Evolutionary conservation across 2,797 vertebrate genomes (phyloP).

Genomic region (Astyanax mexicanus): DNA sequence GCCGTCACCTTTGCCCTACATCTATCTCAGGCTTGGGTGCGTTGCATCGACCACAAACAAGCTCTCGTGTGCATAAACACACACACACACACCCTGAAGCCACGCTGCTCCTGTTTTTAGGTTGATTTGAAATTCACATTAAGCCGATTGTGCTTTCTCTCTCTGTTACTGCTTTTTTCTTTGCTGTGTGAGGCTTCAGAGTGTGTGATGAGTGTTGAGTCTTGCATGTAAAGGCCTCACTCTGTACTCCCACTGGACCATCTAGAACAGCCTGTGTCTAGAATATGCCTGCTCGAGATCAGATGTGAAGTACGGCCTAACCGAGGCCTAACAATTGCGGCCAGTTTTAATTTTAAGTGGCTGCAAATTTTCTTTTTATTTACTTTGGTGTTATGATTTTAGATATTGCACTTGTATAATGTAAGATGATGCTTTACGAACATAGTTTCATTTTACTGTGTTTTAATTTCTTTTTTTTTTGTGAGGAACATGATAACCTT

Average conservation of each 20-base stretch:
- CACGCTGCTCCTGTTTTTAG: conserved; percentile 1
- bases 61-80: background rate
- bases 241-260: background rate
- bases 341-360: no score
- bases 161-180: background rate
- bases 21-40: conserved; percentile 18
- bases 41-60: conserved; percentile 3
- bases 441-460: no score
- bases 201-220: background rate
- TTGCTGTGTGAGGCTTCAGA: background rate
- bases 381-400: no score
- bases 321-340: no score
- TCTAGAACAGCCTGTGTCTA: no score
- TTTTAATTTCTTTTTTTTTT: no score
- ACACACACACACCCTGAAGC: conserved; percentile 2
- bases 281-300: no score
- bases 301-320: no score
- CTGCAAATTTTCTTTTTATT: no score
- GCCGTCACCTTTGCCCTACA: conserved; percentile 76
- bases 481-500: no score
- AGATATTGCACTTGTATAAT: no score
- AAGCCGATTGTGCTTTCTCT: background rate
- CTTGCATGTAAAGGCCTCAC: background rate
- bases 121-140: background rate
- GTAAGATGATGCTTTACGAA: no score